Evolutionary conservation across 2,113 vertebrate species (phyloP), one percentile per base, ranked within the genome.

Genomic region (Archilochus colubris): DNA sequence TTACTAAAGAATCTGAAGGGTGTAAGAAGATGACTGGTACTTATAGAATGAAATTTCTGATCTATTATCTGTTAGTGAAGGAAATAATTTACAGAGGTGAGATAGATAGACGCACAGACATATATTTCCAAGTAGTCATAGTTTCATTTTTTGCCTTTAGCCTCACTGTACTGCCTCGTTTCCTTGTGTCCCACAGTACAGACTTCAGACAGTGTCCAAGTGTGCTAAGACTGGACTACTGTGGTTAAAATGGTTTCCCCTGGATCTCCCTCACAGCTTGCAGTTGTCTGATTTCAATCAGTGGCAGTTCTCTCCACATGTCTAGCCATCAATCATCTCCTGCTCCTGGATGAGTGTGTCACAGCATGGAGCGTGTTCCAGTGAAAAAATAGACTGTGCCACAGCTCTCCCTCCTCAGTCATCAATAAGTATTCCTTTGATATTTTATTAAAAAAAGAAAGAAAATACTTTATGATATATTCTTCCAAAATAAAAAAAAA

Each of bases 261-360:
- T 96, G 96, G 85, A 97, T 97, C 96, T 97, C 97, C 89, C 92
- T 97, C 96, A 92, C 97, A 96, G 98, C 97, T 95, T 97, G 97
- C 98, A 98, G 97, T 98, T 98, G 97, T 98, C 98, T 98, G 98
- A 98, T 98, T 98, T 98, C 98, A 98, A 98, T 98, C 98, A 98
- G 96, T 93, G 97, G 97, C 97, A 96, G 97, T 93, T 98, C 97
- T 96, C 94, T 95, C 97, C 98, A 98, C 97, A 98, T 98, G 98
- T 98, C 98, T 97, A 97, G 97, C 97, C 97, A 98, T 98, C 98
- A 98, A 98, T 98, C 98, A 98, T 97, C 94, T 33, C 63, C 94
- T 94, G 93, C 89, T 97, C 95, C 97, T 97, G 97, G 96, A 97
- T 97, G 97, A 98, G 97, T 97, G 96, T 96, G 96, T 97, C 97